Conservation (phyloP, 1,140 invertebrate genomes). For the Telenomus remus region DNA sequence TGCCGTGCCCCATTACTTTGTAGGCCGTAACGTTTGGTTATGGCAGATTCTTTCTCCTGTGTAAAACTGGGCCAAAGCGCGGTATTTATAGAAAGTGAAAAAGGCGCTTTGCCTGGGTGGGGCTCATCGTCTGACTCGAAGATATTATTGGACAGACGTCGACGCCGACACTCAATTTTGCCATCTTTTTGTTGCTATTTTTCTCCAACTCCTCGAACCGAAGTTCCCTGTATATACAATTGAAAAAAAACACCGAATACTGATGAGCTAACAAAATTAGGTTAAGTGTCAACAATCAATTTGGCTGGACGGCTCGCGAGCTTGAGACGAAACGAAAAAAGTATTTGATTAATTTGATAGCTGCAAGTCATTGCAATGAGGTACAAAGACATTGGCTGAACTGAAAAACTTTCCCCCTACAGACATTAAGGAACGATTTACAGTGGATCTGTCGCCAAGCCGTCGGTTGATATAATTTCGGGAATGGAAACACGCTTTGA, state of each 20-base stretch:
- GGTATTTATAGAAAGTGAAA: slow-evolving; percentile 51
- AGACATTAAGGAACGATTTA: slow-evolving; percentile 10
- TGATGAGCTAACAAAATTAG: slow-evolving; percentile 3
- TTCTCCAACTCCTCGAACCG: not conserved
- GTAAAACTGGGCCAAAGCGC: slow-evolving; percentile 42
- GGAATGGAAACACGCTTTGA: slow-evolving; percentile 10
- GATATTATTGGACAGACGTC: slow-evolving; percentile 45
- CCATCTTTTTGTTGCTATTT: not conserved
- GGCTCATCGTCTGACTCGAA: slow-evolving; percentile 48
- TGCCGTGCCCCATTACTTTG: slow-evolving; percentile 38
- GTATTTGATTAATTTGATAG: too few species aligned
- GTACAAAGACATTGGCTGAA: too few species aligned
- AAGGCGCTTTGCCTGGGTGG: slow-evolving; percentile 50
- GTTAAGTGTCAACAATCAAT: too few species aligned
- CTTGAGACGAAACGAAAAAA: too few species aligned
- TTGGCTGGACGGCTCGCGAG: too few species aligned
- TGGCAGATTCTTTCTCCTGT: slow-evolving; percentile 38
- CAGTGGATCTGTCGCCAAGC: slow-evolving; percentile 13
- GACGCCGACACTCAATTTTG: slow-evolving; percentile 22
- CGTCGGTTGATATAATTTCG: slow-evolving; percentile 5
- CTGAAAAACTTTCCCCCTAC: slow-evolving; percentile 8
- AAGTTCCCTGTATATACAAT: too few species aligned
- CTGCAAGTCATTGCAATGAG: too few species aligned
- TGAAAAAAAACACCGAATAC: not conserved
- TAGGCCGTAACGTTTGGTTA: slow-evolving; percentile 40